Evolutionary conservation across 2,797 vertebrate species (phyloP).

Genomic region (Paramormyrops hopkinsi): DNA sequence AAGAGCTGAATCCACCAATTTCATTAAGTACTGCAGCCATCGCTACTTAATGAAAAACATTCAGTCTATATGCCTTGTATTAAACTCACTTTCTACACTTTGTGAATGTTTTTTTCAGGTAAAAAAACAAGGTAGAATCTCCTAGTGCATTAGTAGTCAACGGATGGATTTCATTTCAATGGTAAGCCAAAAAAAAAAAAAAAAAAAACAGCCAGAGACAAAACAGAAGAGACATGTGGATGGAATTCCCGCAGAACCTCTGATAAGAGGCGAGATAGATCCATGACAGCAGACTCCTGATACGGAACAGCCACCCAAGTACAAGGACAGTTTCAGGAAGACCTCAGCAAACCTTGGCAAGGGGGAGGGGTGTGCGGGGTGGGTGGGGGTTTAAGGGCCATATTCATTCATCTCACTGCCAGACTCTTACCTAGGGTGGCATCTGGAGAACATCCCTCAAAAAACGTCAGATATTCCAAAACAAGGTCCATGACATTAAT

Average conservation of each 20-base stretch:
- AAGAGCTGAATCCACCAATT: slow-evolving; percentile 6
- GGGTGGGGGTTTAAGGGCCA: slow-evolving; percentile 53
- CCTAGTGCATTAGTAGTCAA: not conserved
- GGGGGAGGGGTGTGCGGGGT: not conserved
- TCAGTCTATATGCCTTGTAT: not conserved
- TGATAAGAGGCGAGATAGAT: slow-evolving; percentile 45
- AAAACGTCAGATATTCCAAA: not conserved
- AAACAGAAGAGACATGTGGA: slow-evolving; percentile 19
- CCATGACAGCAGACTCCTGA: slow-evolving; percentile 66
- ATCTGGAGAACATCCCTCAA: not conserved
- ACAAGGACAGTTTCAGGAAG: slow-evolving; percentile 52
- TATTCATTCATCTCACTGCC: slow-evolving; percentile 55
- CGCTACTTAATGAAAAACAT: slow-evolving; percentile 24
- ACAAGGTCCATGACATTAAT: not conserved
- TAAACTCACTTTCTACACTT: not conserved
- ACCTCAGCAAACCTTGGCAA: slow-evolving; percentile 38
- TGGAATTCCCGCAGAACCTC: slow-evolving; percentile 28
- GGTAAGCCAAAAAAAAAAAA: not conserved
- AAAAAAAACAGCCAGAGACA: slow-evolving; percentile 22
- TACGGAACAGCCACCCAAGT: slow-evolving; percentile 65
- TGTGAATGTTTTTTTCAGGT: not conserved
- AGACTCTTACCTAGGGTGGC: slow-evolving; percentile 15
- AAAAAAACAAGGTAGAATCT: not conserved
- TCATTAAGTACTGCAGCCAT: slow-evolving; percentile 15
- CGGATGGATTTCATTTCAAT: not conserved